These are phyloP conservation scores for Luidia sarsii DNA, from an alignment of 53 echinoderm and acorn worm genomes.

Conservation along the genomic window DNA sequence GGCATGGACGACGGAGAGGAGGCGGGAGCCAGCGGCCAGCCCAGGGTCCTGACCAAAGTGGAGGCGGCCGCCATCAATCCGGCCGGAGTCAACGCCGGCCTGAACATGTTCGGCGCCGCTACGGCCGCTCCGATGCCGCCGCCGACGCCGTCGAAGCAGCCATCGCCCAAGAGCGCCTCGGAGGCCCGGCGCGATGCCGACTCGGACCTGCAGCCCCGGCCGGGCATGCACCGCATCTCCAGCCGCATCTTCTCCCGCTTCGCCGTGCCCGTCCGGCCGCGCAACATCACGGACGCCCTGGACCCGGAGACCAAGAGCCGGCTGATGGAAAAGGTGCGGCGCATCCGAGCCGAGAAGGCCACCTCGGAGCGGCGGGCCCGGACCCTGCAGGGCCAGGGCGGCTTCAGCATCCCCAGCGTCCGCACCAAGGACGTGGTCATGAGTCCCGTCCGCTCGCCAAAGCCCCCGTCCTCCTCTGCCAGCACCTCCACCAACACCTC, in stretches of 20 bases:
- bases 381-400: conserved; percentile 14
- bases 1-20: conserved; percentile 22
- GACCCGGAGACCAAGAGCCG: conserved; percentile 79
- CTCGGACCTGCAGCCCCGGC: conserved; percentile 45
- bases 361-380: conserved; percentile 29
- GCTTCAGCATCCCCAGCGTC: conserved; percentile 19
- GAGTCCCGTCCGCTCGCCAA: conserved; percentile 32
- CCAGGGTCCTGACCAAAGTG: conserved; percentile 67
- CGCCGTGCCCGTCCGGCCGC: conserved; percentile 69
- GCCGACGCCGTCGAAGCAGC: too few relatives aligned
- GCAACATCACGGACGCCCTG: conserved; percentile 65
- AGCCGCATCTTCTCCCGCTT: conserved; percentile 80
- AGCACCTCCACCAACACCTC: not conserved
- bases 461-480: not conserved
- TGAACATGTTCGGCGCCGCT: conserved; percentile 74
- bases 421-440: conserved; percentile 38
- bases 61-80: conserved; percentile 57
- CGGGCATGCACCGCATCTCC: conserved; percentile 73
- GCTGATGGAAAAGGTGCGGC: conserved; percentile 76
- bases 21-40: too few relatives aligned
- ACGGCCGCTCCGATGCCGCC: too few relatives aligned
- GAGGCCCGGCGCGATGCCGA: conserved; percentile 75
- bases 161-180: conserved; percentile 31
- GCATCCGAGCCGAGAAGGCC: conserved; percentile 80
- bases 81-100: conserved; percentile 61